Evolutionary conservation across 2,888 invertebrate genomes (phyloP).

Genomic region (Drosophila prolongata): DNA sequence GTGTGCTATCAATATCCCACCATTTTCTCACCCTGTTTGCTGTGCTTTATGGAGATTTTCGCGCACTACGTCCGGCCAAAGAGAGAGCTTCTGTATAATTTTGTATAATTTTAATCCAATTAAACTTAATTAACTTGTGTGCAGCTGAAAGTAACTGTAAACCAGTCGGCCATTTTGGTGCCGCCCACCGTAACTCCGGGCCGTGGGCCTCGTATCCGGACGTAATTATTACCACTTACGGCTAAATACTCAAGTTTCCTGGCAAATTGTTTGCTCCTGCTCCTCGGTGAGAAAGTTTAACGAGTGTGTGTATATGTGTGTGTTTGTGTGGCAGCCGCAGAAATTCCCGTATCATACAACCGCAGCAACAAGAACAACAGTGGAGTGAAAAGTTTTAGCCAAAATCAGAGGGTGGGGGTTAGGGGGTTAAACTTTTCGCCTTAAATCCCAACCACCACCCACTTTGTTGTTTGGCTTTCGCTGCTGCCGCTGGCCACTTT

Average conservation of each 20-base stretch:
- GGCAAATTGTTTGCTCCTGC: constrained; percentile 11
- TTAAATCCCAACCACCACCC: constrained; percentile 54
- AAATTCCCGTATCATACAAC: constrained; percentile 73
- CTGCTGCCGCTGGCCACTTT: constrained; percentile 43
- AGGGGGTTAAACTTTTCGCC: constrained; percentile 64
- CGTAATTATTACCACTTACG: constrained; percentile 79
- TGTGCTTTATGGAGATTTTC: constrained; percentile 15
- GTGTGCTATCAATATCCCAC: constrained; percentile 10
- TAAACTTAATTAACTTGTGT: constrained; percentile 77
- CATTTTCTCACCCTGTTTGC: background rate
- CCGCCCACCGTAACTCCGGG: background rate
- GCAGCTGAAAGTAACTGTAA: constrained; percentile 50
- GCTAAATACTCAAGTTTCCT: constrained; percentile 69
- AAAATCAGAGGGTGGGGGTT: constrained; percentile 13
- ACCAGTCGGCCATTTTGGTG: constrained; percentile 40
- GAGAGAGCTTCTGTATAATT: constrained; percentile 38
- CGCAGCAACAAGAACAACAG: constrained; percentile 49
- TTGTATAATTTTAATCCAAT: constrained; percentile 76
- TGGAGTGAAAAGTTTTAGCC: constrained; percentile 63
- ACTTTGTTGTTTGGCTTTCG: constrained; percentile 24
- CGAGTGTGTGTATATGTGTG: constrained; percentile 24
- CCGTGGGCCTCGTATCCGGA: constrained; percentile 34
- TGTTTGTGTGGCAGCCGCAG: constrained; percentile 49
- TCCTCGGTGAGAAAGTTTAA: constrained; percentile 32
- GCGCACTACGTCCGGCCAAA: background rate